Percentiles rank a stretch among this genome's conserved stretches.
Evolutionary conservation across 2,888 invertebrate genomes (phyloP).

Genomic region (Xylophagus ater): DNA sequence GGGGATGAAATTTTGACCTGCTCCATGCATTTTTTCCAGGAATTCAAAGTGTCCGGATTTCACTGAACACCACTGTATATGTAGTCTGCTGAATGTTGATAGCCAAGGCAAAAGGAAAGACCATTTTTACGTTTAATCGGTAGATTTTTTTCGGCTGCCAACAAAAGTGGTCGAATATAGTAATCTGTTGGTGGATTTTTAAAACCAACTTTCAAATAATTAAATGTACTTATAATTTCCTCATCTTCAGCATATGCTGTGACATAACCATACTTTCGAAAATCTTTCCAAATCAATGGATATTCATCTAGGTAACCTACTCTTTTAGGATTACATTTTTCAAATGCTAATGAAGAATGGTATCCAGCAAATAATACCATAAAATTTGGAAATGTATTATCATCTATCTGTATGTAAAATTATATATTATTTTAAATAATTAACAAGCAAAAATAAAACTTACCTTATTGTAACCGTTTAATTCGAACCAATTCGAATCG

Average conservation of each 20-base stretch:
- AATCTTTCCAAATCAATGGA: constrained; percentile 67
- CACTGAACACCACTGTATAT: no score
- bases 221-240: constrained; percentile 54
- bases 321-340: constrained; percentile 41
- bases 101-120: constrained; percentile 50
- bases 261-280: constrained; percentile 55
- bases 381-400: constrained; percentile 84
- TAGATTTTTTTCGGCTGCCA: constrained; percentile 52
- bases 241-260: constrained; percentile 76
- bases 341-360: constrained; percentile 40
- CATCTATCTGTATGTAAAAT: constrained; percentile 51
- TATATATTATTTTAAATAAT: neutral
- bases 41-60: no score
- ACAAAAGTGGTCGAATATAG: constrained; percentile 62
- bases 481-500: constrained; percentile 56
- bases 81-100: constrained; percentile 53
- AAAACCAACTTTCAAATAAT: constrained; percentile 63
- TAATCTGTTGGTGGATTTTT: constrained; percentile 65
- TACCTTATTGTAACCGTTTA: constrained; percentile 63
- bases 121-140: constrained; percentile 41
- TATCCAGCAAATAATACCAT: constrained; percentile 70
- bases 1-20: no score
- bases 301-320: constrained; percentile 54
- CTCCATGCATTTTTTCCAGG: no score
- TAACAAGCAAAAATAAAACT: constrained; percentile 16